These are phyloP conservation scores for Brachystomella parvula DNA, from an alignment of 1,140 invertebrate species.

Conservation along the genomic window DNA sequence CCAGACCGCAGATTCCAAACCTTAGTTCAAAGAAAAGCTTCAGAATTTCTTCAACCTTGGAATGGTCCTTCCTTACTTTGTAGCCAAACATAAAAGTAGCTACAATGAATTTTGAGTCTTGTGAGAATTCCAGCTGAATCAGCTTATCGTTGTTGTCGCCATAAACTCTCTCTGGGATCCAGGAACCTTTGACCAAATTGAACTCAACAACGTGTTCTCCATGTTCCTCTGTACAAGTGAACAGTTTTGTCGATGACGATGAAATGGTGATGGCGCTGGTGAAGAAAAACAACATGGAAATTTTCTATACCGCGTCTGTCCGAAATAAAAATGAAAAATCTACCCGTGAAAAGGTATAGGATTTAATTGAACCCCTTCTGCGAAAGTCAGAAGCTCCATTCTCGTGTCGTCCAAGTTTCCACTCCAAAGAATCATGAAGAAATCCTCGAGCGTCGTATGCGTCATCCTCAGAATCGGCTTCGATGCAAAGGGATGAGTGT, in stretches of 20 bases:
- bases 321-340: conserved; percentile 4
- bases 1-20: conserved; percentile 43
- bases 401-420: conserved; percentile 64
- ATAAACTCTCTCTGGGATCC: conserved; percentile 45
- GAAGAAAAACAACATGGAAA: not conserved
- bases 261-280: conserved; percentile 35
- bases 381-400: conserved; percentile 57
- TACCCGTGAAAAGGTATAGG: conserved; percentile 65
- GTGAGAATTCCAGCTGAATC: conserved; percentile 45
- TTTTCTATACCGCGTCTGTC: not conserved
- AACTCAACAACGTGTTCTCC: conserved; percentile 34
- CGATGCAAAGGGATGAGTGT: conserved; percentile 18
- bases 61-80: conserved; percentile 36
- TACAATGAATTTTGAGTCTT: conserved; percentile 46
- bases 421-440: conserved; percentile 67
- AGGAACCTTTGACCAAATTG: conserved; percentile 38
- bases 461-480: conserved; percentile 53
- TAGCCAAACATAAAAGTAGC: conserved; percentile 47
- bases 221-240: conserved; percentile 42
- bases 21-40: conserved; percentile 33
- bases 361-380: conserved; percentile 50
- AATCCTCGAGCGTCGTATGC: conserved; percentile 61
- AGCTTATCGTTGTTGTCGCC: conserved; percentile 45
- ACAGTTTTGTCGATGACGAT: conserved; percentile 39
- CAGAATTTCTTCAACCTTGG: too few species aligned